phyloP scores from a whole-genome alignment of 2,797 vertebrate species.

The Psittacula derbiana region DNA sequence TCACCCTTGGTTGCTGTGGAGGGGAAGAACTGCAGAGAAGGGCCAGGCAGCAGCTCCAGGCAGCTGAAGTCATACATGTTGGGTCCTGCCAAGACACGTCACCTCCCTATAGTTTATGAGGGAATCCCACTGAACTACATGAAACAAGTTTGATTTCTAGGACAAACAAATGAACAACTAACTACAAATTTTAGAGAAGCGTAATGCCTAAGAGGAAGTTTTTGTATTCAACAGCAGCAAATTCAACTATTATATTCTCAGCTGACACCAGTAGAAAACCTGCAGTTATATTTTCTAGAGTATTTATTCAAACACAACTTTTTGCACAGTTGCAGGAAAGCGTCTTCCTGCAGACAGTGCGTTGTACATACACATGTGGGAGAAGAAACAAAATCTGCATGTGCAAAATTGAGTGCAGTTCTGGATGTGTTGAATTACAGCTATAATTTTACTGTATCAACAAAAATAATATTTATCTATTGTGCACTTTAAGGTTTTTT shows the following conservation, averaged over 20 bases:
- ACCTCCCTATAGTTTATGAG: background rate
- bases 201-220: background rate
- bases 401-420: background rate
- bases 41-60: background rate
- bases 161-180: background rate
- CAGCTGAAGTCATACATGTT: background rate
- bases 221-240: background rate
- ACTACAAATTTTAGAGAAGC: background rate
- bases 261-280: background rate
- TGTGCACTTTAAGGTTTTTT: background rate
- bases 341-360: background rate
- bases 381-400: background rate
- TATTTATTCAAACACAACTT: background rate
- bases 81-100: background rate
- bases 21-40: too few species aligned
- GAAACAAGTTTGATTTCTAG: background rate
- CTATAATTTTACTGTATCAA: background rate
- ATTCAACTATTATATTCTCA: background rate
- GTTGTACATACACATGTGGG: fast-evolving
- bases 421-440: background rate
- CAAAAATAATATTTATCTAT: background rate
- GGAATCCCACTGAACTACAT: background rate
- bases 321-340: background rate
- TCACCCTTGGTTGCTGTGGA: fast-evolving
- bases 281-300: background rate